These are phyloP conservation scores for Lasioglossum marginatum DNA, from an alignment of 2,888 invertebrate genomes.

Conservation along the genomic window DNA sequence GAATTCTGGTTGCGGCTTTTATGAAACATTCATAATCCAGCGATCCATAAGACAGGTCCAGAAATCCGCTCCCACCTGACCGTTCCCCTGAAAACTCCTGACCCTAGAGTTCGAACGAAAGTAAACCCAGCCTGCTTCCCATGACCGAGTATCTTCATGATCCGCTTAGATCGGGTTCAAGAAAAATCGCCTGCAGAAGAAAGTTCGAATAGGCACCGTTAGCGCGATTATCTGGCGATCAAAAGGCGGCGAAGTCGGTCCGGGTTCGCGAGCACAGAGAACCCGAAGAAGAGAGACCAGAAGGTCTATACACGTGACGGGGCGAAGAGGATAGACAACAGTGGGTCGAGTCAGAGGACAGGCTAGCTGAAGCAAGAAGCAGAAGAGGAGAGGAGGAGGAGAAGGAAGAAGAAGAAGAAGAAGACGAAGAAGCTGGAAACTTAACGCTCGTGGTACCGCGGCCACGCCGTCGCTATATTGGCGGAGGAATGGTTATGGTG, in stretches of 20 bases:
- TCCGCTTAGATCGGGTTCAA: slow-evolving; percentile 3
- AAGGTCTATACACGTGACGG: slow-evolving; percentile 24
- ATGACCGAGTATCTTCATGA: slow-evolving; percentile 14
- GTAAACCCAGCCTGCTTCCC: slow-evolving; percentile 4
- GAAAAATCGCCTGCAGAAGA: slow-evolving; percentile 22
- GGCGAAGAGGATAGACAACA: slow-evolving; percentile 26
- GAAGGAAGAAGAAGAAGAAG: slow-evolving; percentile 29
- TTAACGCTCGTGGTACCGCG: slow-evolving; percentile 72
- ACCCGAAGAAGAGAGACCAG: not conserved
- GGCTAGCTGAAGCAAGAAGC: slow-evolving; percentile 14
- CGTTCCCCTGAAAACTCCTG: not conserved
- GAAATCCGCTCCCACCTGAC: not conserved
- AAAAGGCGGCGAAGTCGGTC: slow-evolving; percentile 58
- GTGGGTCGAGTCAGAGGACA: not conserved
- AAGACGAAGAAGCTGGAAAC: slow-evolving; percentile 69
- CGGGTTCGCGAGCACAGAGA: slow-evolving; percentile 21
- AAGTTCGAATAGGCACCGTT: slow-evolving; percentile 55
- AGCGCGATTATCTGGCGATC: slow-evolving; percentile 62
- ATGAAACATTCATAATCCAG: not conserved
- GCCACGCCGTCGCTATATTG: slow-evolving; percentile 65
- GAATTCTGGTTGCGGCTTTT: not conserved
- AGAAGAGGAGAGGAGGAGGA: not conserved
- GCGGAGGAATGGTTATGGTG: slow-evolving; percentile 70
- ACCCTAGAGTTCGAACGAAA: slow-evolving; percentile 10
- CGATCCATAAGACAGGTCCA: not conserved